Base-by-base conservation (phyloP, 64 coral and sea anemone genomes). In the Astreopora myriophthalma region DNA sequence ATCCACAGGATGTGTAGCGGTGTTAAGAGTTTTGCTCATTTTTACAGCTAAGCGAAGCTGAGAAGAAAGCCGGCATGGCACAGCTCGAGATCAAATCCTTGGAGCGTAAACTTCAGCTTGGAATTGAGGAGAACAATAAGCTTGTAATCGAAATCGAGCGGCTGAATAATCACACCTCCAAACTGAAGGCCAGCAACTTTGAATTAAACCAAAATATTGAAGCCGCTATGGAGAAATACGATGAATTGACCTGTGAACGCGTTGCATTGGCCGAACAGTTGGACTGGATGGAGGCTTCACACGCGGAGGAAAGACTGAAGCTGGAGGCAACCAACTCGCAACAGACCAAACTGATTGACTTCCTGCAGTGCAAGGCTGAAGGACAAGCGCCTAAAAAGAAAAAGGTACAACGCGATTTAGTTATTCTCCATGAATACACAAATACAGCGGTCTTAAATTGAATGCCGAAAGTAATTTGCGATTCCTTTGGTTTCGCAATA, bases 271-370 rank as follows among this genome's bases (percentile, higher is more conserved):
- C 97, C 1, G 97, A 96, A 58, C 97, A 99, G 74, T 68, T 99
- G 20, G 97, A 96, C 74, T 33, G 90, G 19, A 89, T 99, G 91
- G 94, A 99, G 37, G 88, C 94, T 12, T 93, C 94, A 19, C 90
- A 99, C 69, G 94, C 92, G 19, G 97, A 99, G 46, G 97, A 99
- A 69, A 93, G 94, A 55, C 82, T 99, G 2, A 99, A 99, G 28
- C 55, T 99, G 12, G 97, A 96, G 79, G 94, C 97, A 2, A 99
- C 97, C 2, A 95, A 76, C 20, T 91, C 97, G 44, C 97, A 99
- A 17, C 97, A 99, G 71, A 93, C 94, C 6, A 99, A 99, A 14
- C 90, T 99, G 19, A 99, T 99, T 25, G 97, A 99, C 75, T 99
- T 99, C 48, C 75, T 99, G 12, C 97, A 99, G 69, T 99, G 89